Percentiles rank a stretch among this genome's conserved stretches.
Evolutionary conservation across 2,113 vertebrate species (phyloP).

Genomic region (Petromus typicus): DNA sequence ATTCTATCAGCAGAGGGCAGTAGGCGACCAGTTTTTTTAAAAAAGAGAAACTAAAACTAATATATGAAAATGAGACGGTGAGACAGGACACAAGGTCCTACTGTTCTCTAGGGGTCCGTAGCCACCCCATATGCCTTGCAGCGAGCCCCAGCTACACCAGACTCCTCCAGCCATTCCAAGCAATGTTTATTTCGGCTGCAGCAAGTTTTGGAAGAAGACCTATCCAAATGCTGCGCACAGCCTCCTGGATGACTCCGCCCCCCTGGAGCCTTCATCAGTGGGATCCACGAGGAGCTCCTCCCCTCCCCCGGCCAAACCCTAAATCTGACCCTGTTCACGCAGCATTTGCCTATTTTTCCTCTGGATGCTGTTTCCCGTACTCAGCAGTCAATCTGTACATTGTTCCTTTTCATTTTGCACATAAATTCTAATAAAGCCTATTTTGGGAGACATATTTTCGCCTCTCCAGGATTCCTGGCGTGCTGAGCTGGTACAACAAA

Average conservation of each 20-base stretch:
- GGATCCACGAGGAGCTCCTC: neutral
- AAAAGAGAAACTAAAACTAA: neutral
- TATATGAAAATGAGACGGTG: neutral
- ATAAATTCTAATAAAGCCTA: neutral
- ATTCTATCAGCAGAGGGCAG: constrained; percentile 61
- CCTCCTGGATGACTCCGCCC: neutral
- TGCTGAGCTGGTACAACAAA: neutral
- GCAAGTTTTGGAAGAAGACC: no score
- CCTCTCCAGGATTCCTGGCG: neutral
- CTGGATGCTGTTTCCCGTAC: neutral
- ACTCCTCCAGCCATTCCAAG: neutral
- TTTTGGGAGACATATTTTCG: neutral
- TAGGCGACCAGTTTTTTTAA: neutral
- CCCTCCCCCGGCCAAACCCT: neutral
- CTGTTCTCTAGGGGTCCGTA: neutral
- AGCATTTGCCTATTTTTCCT: no score
- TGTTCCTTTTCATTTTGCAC: neutral
- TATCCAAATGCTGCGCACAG: neutral
- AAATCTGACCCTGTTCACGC: no score
- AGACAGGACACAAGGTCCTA: neutral
- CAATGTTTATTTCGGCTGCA: neutral
- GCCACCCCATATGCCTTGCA: neutral
- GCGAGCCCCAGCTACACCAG: neutral
- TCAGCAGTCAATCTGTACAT: neutral
- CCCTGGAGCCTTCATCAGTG: neutral